Base-by-base conservation (phyloP, 2,113 vertebrate species). In the Ammodramus savannarum region DNA sequence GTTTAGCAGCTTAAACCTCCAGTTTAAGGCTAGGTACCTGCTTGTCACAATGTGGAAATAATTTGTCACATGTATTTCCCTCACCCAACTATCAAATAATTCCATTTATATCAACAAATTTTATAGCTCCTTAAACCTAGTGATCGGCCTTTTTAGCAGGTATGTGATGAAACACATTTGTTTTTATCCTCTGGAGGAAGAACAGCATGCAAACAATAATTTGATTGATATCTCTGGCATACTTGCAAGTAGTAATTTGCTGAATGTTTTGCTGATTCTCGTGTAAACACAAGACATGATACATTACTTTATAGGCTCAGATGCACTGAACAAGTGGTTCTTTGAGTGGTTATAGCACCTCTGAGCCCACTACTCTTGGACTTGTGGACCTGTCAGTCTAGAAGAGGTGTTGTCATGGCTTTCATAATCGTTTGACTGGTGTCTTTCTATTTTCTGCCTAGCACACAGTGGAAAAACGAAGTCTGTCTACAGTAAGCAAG, bases 391-490 rank as follows among this genome's bases (percentile, higher is more conserved):
- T 85, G 5, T 83, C 4, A 1, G 27, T 74, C 55, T 84, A 49
- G 52, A 67, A 84, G 16, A 9, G 0, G 0, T 12, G 36, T 57
- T 87, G 65, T 25, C 17, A 71, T 78, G 23, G 5, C 18, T 91
- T 78, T 36, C 9, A 1, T 89, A 38, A n/a, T 78, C 58, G 88
- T 91, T 57, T 97, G 29, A 95, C 66, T 93, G 68, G 8, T 3
- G 0, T 92, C 57, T 92, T 92, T 84, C 57, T 81, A 7, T 97
- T 95, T 83, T 96, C 49, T 91, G 54, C 74, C 14, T 96, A 98
- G 98, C 97, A 97, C 93, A 85, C 97, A 72, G 90, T 87, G 36
- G 98, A 98, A 88, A 98, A 98, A 90, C 95, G 97, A 94, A 96
- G 54, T 77, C 95, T 97, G 63, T 93, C 97, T 76, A 48, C 97